Evolutionary conservation across 2,888 invertebrate species (phyloP), one percentile per base, ranked within the genome.

Genomic region (Leptopilina myrica): DNA sequence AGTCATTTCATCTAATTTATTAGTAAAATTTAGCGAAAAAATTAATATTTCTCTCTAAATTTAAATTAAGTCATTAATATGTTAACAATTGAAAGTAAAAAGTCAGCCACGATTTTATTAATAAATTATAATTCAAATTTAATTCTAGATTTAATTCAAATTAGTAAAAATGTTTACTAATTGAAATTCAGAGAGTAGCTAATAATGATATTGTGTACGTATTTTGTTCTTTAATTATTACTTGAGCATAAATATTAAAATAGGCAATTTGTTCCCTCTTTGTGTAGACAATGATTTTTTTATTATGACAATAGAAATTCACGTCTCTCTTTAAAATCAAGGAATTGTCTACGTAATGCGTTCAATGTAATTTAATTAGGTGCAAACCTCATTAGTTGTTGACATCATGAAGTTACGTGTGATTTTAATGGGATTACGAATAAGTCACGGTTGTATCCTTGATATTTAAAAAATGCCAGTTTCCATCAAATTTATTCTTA

Each of bases 311-410:
- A n/a, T 43, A 69, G 12, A 69, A 8, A 26, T 56, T 73, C 9
- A 33, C 33, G 53, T 14, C 6, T 26, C 46, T 46, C 49, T 73
- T 53, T 49, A 69, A 12, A 69, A 69, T 69, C 69, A 26, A 69
- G 49, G 69, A 20, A 26, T 49, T 33, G 26, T 79, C 80, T 81
- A 79, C 81, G 82, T 83, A 84, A 84, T 84, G 80, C 79, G 80
- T 82, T 81, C 80, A 81, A 80, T 79, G 76, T 81, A 84, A 84
- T 82, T 80, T 81, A 81, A 84, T 84, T 84, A 82, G 80, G 81
- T 77, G 81, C 80, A 78, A 81, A 82, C 81, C 82, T 83, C 83
- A 83, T 73, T 73, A 73, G 69, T 7, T 53, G 69, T 73, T 53
- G 69, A 73, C 69, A 73, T 73, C 69, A 56, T 73, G 53, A 56